Evolutionary conservation across 2,888 invertebrate genomes (phyloP), one percentile per base, ranked within the genome.

Genomic region (Eristalis pertinax): DNA sequence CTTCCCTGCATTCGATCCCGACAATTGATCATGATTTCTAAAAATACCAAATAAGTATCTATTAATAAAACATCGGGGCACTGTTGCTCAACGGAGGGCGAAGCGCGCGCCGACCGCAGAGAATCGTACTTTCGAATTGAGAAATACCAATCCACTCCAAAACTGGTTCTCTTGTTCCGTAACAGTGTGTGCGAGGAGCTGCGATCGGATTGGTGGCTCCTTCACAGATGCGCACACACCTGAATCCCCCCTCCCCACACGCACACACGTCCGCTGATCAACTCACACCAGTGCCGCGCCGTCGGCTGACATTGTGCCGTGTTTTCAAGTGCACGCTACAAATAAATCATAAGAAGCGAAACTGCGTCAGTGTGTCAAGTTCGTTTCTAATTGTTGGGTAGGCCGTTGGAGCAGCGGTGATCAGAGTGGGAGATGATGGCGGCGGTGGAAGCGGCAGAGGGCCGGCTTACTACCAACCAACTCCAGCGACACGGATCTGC

Each of bases 301-400:
- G 60, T 22, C 35, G n/a, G 15, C 63, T 84, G 87, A 87, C 87
- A 87, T 76, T 87, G 83, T 43, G 43, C 65, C 75, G 75, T 79
- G 64, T 80, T 87, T 87, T 87, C 87, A 87, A 87, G 87, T 87
- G 87, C 87, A 87, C 72, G 87, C 69, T 83, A 83, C 87, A 87
- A 87, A 87, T 87, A 87, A 87, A 87, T 87, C 87, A 87, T 65
- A 76, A 79, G 76, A 87, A 87, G 73, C 76, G 75, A 91, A 91
- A 90, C 90, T 91, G 90, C 91, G 91, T 91, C 91, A 91, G 91
- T 91, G 90, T 91, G 91, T 91, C 91, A 91, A 91, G 91, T 91
- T 91, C 91, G 91, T 90, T 90, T 89, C 87, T 87, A 87, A 87
- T 87, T 83, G 83, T 83, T 79, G 29, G 87, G 75, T 79, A 80